Conservation (phyloP, 2,797 vertebrate species). For the Pipistrellus pipistrellus region DNA sequence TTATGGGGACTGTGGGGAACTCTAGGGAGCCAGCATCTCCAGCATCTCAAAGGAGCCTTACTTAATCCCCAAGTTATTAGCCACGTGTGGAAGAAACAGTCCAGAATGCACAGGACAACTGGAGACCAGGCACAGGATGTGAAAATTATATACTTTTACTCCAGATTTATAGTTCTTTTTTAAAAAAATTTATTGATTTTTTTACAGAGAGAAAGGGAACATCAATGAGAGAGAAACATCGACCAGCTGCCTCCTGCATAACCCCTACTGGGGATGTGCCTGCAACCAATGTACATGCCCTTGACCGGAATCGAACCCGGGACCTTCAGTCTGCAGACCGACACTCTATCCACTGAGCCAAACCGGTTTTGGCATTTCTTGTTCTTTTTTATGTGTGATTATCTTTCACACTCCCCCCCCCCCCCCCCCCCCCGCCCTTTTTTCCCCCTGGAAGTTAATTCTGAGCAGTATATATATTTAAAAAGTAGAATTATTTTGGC, state of each 20-base stretch:
- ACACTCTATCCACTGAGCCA: too few relatives aligned
- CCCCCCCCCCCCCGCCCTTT: too few relatives aligned
- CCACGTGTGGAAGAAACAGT: not conserved
- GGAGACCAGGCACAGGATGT: not conserved
- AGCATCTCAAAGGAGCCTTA: not conserved
- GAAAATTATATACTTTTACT: slow-evolving; percentile 30
- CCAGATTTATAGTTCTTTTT: not conserved
- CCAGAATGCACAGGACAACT: not conserved
- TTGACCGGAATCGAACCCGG: too few relatives aligned
- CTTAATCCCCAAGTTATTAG: slow-evolving; percentile 31
- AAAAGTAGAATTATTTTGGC: not conserved
- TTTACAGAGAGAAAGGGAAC: too few relatives aligned
- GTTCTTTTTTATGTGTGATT: not conserved
- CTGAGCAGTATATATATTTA: not conserved
- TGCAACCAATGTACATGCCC: too few relatives aligned
- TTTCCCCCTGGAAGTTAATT: not conserved
- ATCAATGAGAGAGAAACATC: too few relatives aligned
- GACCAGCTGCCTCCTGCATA: too few relatives aligned
- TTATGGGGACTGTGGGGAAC: not conserved
- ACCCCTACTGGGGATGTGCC: too few relatives aligned
- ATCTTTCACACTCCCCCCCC: not conserved
- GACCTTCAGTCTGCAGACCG: too few relatives aligned
- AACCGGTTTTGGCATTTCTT: too few relatives aligned
- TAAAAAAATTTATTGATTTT: too few relatives aligned
- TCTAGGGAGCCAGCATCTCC: not conserved